phyloP scores from a whole-genome alignment of 2,113 vertebrate genomes.

The Rhinolophus sinicus region DNA sequence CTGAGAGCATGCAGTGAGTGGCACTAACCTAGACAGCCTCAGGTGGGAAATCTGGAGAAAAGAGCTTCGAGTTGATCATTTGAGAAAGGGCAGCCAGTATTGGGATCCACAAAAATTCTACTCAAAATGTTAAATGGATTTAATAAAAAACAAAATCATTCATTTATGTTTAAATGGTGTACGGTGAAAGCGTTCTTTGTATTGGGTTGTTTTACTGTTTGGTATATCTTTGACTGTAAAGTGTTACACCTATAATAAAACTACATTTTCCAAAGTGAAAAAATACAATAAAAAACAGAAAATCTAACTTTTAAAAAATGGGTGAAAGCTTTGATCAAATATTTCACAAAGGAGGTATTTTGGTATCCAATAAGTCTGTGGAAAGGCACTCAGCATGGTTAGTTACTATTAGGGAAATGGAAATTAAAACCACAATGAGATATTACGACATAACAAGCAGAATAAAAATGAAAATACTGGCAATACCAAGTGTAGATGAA shows the following conservation, averaged over 20 bases:
- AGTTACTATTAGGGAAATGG: background rate
- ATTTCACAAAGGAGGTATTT: background rate
- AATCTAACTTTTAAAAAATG: background rate
- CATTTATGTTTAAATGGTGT: background rate
- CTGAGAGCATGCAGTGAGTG: no score
- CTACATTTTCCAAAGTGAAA: background rate
- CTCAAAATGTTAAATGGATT: background rate
- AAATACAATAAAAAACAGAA: background rate
- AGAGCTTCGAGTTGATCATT: background rate
- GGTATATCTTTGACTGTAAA: background rate
- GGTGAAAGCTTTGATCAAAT: background rate
- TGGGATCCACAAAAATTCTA: background rate
- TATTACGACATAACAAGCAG: background rate
- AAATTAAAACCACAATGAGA: background rate
- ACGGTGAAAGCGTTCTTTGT: background rate
- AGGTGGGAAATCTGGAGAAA: background rate
- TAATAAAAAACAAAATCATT: background rate
- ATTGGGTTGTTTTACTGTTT: background rate
- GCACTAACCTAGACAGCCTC: background rate
- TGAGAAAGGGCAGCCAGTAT: background rate
- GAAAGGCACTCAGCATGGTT: background rate
- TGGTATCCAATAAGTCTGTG: background rate
- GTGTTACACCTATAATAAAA: background rate
- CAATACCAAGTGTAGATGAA: background rate
- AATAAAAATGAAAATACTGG: background rate